These are phyloP conservation scores for Nasonia oneida DNA, from an alignment of 2,888 invertebrate genomes.

Conservation along the genomic window DNA sequence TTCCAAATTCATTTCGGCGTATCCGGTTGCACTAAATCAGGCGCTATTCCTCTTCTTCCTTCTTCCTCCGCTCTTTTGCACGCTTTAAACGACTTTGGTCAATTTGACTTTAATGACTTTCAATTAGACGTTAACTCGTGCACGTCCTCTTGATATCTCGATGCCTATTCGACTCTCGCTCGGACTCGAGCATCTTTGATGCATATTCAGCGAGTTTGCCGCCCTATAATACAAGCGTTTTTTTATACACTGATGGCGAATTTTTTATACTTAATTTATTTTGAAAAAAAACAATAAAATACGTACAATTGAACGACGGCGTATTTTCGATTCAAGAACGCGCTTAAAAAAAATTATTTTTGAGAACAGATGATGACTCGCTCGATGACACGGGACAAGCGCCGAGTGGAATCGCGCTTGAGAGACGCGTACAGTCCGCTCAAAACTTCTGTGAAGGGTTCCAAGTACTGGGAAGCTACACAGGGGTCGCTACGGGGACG, in stretches of 20 bases:
- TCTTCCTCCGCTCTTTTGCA: slow-evolving; percentile 6
- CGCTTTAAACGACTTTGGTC: slow-evolving; percentile 55
- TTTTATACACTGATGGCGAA: no score
- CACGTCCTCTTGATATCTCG: slow-evolving; percentile 39
- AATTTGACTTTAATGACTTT: slow-evolving; percentile 64
- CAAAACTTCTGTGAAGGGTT: not conserved
- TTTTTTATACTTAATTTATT: not conserved
- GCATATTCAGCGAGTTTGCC: slow-evolving; percentile 56
- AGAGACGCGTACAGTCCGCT: not conserved
- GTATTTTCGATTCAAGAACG: no score
- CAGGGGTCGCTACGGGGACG: slow-evolving; percentile 51
- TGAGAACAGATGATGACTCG: no score
- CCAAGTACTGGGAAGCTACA: slow-evolving; percentile 17
- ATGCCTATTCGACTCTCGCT: slow-evolving; percentile 38
- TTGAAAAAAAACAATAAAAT: slow-evolving; percentile 1
- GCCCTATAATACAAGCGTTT: slow-evolving; percentile 31
- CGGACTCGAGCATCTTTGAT: not conserved
- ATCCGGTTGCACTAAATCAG: slow-evolving; percentile 69
- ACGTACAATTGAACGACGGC: no score
- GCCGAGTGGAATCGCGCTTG: no score
- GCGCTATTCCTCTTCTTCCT: slow-evolving; percentile 59
- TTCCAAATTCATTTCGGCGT: slow-evolving; percentile 65
- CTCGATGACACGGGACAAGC: no score
- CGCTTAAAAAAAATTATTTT: no score
- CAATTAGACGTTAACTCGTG: slow-evolving; percentile 60